These are phyloP conservation scores for Marasmarcha lunaedactyla DNA, from an alignment of 2,888 invertebrate species.

Conservation along the genomic window DNA sequence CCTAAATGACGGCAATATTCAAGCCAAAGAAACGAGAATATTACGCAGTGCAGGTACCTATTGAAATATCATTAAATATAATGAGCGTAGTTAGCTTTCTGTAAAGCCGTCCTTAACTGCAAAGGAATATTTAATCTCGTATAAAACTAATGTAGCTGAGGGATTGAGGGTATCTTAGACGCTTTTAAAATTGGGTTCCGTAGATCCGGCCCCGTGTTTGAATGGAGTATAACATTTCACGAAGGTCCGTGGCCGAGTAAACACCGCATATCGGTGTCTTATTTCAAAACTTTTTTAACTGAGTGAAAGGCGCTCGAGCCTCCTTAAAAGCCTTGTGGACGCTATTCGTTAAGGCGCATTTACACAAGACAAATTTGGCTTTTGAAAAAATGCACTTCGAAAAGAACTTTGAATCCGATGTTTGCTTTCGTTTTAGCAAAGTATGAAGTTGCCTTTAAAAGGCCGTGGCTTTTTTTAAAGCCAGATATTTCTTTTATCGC, in stretches of 20 bases:
- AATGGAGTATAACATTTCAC: slow-evolving; percentile 57
- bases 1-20: background rate
- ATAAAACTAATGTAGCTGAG: no score
- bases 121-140: slow-evolving; percentile 4
- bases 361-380: slow-evolving; percentile 25
- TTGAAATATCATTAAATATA: slow-evolving; percentile 3
- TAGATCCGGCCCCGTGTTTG: slow-evolving; percentile 17
- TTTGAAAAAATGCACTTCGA: slow-evolving; percentile 25
- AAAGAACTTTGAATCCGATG: slow-evolving; percentile 3
- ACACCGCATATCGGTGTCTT: slow-evolving; percentile 51
- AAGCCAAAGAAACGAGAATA: background rate
- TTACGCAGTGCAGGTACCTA: background rate
- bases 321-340: slow-evolving; percentile 59
- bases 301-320: slow-evolving; percentile 57
- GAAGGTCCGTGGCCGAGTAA: slow-evolving; percentile 42
- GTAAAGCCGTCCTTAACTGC: slow-evolving; percentile 1
- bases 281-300: slow-evolving; percentile 49
- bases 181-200: background rate
- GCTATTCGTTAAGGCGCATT: slow-evolving; percentile 44
- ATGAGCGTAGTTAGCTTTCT: slow-evolving; percentile 7
- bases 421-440: slow-evolving; percentile 1
- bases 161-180: no score
- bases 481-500: no score
- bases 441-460: background rate
- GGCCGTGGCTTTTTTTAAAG: background rate